Base-by-base conservation (phyloP, 2,113 vertebrate genomes). In the Todiramphus saurophagus region DNA sequence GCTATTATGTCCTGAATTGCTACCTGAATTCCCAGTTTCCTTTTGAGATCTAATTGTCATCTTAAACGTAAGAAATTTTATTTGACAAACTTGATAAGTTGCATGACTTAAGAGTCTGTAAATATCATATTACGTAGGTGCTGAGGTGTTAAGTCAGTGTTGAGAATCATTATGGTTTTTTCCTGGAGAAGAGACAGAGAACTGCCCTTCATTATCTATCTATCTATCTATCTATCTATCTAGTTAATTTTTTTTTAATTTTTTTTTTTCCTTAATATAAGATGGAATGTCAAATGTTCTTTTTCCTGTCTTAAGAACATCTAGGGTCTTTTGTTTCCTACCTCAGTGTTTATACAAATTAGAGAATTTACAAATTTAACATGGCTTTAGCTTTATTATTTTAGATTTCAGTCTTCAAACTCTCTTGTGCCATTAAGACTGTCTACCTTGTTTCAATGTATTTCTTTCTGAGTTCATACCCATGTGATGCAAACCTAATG, bases 41-140 rank as follows among this genome's bases (percentile, higher is more conserved):
- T 35, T 7, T 4, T 4, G 23, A 70, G 75, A 70, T 6, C 7
- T 53, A 50, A n/a, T 17, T n/a, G 35, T 44, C 16, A 23, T 35
- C 28, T 79, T 73, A 51, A 55, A 73, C 15, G 8, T 43, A 41
- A 41, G 25, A 43, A 59, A 13, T 51, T 48, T 59, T 68, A 24
- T 77, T 76, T 62, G 9, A 11, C 41, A 74, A 46, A 58, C 2
- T 7, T 25, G 16, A 51, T 24, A 64, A 63, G 9, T 55, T 66
- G 14, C 10, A 24, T 2, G 24, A 33, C 4, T 7, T 27, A 16
- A 60, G 13, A 35, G 6, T 67, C 28, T 62, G 39, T 51, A 43
- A 76, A 43, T 16, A 66, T 64, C 7, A 60, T 60, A 31, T 15
- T 25, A 33, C 0, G 0, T 18, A 62, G 39, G 33, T 53, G 24